Evolutionary conservation across 2,888 invertebrate genomes (phyloP), one percentile per base, ranked within the genome.

Genomic region (Drosophila acutilabella): DNA sequence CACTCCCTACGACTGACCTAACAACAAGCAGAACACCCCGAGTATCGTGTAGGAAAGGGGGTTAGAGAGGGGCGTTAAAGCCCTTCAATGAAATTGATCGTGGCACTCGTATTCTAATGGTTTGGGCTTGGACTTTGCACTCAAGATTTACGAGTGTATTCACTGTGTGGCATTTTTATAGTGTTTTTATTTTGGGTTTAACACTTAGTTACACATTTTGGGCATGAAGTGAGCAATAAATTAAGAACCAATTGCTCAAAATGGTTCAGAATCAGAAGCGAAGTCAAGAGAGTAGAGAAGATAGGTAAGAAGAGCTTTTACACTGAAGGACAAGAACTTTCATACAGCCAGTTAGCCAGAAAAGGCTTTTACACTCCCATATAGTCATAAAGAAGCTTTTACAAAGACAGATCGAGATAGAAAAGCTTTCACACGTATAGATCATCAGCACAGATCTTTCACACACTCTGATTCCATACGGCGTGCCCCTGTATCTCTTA

Each of bases 71-170:
- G 13, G 13, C 52, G 36, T 18, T 64, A 30, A 13, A 45, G 47
- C 48, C 50, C 62, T 64, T 64, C 50, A 69, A 41, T 89, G 88
- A 89, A 89, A 89, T 89, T 88, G 88, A 89, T 89, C 88, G 82
- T 64, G 66, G 62, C 81, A 82, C 86, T 85, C 78, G 57, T 66
- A 36, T 57, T 54, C 64, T 74, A 79, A 80, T 77, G 66, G 51
- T 40, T 56, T 45, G 75, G 77, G 77, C 51, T 59, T 74, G 67
- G 50, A 42, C 33, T 47, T 57, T 42, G 54, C 47, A 52, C 58
- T 64, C 58, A 8, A 64, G 80, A 84, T 84, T 77, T 81, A 74
- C 64, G 65, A 36, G 42, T 51, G 48, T 56, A 58, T 56, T 45
- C 56, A 23, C 48, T 61, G 54, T 67, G 77, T 67, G 77, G 50